Evolutionary conservation across 2,113 vertebrate species (phyloP).

Genomic region (Nerophis lumbriciformis): DNA sequence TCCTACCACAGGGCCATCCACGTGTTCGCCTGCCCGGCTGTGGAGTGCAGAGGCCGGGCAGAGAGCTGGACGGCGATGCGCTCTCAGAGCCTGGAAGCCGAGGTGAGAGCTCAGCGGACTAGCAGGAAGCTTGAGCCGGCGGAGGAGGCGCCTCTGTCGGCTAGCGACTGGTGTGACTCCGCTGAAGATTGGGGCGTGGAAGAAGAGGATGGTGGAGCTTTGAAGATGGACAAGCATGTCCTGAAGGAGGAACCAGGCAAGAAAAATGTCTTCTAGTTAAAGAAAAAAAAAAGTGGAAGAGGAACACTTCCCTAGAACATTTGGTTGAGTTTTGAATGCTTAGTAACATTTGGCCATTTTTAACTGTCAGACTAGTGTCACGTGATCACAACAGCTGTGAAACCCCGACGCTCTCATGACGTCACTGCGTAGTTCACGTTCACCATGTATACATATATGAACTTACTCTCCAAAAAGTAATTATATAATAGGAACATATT

Average conservation of each 20-base stretch:
- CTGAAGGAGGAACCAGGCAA: slow-evolving; percentile 16
- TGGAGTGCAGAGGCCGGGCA: slow-evolving; percentile 21
- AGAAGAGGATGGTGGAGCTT: slow-evolving; percentile 13
- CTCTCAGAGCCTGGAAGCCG: slow-evolving; percentile 43
- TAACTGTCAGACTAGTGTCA: too few relatives aligned
- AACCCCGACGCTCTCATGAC: too few relatives aligned
- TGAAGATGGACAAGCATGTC: background rate
- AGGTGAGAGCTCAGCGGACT: background rate
- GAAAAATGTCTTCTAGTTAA: too few relatives aligned
- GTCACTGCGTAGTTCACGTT: too few relatives aligned
- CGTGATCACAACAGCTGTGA: too few relatives aligned
- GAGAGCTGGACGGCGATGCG: slow-evolving; percentile 50
- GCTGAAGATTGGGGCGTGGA: slow-evolving; percentile 60
- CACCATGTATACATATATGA: too few relatives aligned
- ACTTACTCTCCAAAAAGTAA: too few relatives aligned
- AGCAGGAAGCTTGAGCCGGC: background rate
- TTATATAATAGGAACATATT: too few relatives aligned
- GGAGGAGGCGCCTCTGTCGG: slow-evolving; percentile 18
- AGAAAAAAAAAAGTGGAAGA: too few relatives aligned
- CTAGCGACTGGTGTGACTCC: slow-evolving; percentile 56
- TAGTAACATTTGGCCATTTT: too few relatives aligned
- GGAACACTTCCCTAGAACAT: too few relatives aligned
- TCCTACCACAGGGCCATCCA: slow-evolving; percentile 50
- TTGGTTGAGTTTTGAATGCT: too few relatives aligned
- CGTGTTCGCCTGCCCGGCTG: slow-evolving; percentile 49